Evolutionary conservation across 2,797 vertebrate species (phyloP), one percentile per base, ranked within the genome.

Genomic region (Macroramphosus scolopax): DNA sequence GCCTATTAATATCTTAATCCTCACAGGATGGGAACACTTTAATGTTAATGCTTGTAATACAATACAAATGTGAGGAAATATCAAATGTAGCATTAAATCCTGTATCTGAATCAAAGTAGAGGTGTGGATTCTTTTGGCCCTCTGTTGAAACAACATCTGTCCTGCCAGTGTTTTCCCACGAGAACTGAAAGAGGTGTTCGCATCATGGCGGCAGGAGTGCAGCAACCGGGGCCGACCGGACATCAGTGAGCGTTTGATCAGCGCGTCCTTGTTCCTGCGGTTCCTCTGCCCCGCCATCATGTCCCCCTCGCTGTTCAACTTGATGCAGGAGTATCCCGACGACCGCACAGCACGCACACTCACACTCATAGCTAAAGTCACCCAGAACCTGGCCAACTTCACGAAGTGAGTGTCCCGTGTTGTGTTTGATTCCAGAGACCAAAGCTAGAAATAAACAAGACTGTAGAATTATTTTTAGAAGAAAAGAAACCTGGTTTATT

Each of bases 211-310:
- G 47, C 94, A 95, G 51, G 96, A 98, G 43, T 99, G 96, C 86
- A 93, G 93, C 82, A 98, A 89, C 82, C 92, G 96, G 0, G 95
- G 96, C 35, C 94, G 95, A 11, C 95, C 94, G 0, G 96, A 99
- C 82, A 98, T 99, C 91, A 98, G 96, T 0, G 96, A 99, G 81
- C 91, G 97, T 2, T 89, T 99, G 63, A 98, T 99, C 92, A 97
- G 96, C 0, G 97, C 97, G 29, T 98, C 96, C 0, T 78, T 99
- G 51, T 99, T 99, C 80, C 89, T 99, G 72, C 93, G 97, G 2
- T 98, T 99, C 80, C 92, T 99, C 55, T 99, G 97, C 59, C 97
- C 96, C 0, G 95, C 97, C 80, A 93, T 99, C 91, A 98, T 99
- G 96, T 98, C 96, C 0, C 97, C 97, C 0, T 98, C 96, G 0